Evolutionary conservation across 1,140 invertebrate genomes (phyloP), one percentile per base, ranked within the genome.

Genomic region (Cecropterus lyciades): DNA sequence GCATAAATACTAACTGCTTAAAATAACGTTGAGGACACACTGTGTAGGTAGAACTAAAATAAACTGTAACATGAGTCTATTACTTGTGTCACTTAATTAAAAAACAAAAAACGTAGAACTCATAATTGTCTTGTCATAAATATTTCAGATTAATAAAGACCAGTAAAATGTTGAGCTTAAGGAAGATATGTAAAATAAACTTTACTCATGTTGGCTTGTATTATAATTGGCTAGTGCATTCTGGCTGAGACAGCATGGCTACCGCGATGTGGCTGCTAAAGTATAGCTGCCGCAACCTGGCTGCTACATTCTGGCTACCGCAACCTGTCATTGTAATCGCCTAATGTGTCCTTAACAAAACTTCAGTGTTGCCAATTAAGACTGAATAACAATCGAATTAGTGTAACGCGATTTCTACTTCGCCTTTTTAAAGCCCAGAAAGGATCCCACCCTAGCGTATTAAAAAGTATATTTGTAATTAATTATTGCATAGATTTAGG

Each of bases 361-460:
- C 55, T 83, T 85, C 82, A 84, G 82, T 87, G 85, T 86, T 89
- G 82, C 79, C 77, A 82, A 79, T 80, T 77, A 83, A 89, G 86
- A 89, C 86, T 89, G 86, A 87, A 84, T 73, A 67, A 79, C 74
- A 80, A 65, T 79, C 72, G 65, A 79, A 73, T 75, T 80, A 75
- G 59, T 73, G 68, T 77, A 72, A 68, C 72, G 55, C 60, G 53
- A 70, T 65, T 51, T 59, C 68, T 67, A 16, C 14, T 63, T 74
- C 65, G 53, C 56, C 67, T 82, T 76, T 75, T 73, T 64, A 57
- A 57, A 57, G 66, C 67, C 76, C 71, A 79, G 80, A 80, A 80
- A 76, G 77, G 69, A 83, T 84, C 83, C 87, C 84, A 85, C 79
- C 81, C 85, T 88, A 88, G 85, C 46, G 56, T 82, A 75, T 75